Percentiles rank a stretch among this genome's conserved stretches.
Evolutionary conservation across 2,888 invertebrate genomes (phyloP).

Genomic region (Gastrophysa polygoni): DNA sequence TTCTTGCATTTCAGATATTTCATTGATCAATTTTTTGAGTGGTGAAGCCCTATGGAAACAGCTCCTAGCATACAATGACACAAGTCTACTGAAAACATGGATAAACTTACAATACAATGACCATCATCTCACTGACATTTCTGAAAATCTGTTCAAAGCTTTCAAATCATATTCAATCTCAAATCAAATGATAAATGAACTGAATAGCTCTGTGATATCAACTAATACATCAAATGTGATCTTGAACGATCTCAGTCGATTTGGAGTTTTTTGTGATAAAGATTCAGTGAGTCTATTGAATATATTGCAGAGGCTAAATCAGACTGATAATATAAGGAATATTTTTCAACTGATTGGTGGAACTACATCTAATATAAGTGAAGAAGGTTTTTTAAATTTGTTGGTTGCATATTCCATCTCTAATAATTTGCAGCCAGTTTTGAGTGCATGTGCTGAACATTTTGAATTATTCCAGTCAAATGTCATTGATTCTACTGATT

Average conservation of each 20-base stretch:
- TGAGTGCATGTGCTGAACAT: conserved; percentile 62
- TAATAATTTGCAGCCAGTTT: conserved; percentile 61
- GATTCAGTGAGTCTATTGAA: conserved; percentile 64
- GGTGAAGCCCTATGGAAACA: conserved; percentile 66
- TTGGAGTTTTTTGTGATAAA: conserved; percentile 67
- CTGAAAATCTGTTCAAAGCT: conserved; percentile 60
- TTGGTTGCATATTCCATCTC: conserved; percentile 62
- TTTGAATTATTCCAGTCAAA: conserved; percentile 40
- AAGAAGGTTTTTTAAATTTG: conserved; percentile 63
- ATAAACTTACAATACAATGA: conserved; percentile 61
- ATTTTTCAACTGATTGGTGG: conserved; percentile 62
- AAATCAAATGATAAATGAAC: conserved; percentile 64
- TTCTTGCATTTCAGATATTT: conserved; percentile 60
- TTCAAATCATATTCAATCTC: conserved; percentile 65
- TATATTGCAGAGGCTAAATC: conserved; percentile 67
- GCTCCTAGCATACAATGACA: conserved; percentile 65
- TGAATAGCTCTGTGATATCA: conserved; percentile 61
- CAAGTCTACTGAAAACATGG: conserved; percentile 67
- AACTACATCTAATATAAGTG: conserved; percentile 46
- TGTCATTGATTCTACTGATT: conserved; percentile 44
- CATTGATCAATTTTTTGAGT: conserved; percentile 61
- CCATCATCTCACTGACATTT: conserved; percentile 46
- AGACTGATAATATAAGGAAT: conserved; percentile 62
- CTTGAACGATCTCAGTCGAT: conserved; percentile 66
- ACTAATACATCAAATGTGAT: conserved; percentile 65